Percentiles rank a stretch among this genome's conserved stretches.
Conservation (phyloP, 2,113 vertebrate genomes). For the Larimichthys crocea region DNA sequence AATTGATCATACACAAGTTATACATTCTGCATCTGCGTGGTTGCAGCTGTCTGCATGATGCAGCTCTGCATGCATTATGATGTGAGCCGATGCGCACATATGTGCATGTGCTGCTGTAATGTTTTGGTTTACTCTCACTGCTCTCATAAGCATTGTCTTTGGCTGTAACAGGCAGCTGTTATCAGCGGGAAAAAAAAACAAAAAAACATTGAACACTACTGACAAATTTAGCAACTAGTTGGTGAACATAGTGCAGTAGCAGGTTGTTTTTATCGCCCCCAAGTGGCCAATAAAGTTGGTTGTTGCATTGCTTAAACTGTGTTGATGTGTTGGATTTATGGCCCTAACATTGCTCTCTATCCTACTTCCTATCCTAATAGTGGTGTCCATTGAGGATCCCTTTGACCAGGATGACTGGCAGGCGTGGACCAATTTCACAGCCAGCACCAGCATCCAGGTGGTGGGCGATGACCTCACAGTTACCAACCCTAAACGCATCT, state of each 20-base stretch:
- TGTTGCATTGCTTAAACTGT: neutral
- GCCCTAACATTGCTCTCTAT: neutral
- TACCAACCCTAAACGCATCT: constrained; percentile 97
- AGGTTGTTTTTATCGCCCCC: constrained; percentile 31
- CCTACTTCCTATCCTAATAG: constrained; percentile 68
- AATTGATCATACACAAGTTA: neutral
- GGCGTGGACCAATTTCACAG: constrained; percentile 95
- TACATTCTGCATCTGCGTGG: too few relatives aligned
- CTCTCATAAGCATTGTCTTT: neutral
- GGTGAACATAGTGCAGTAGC: neutral
- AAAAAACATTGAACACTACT: neutral
- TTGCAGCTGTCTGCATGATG: too few relatives aligned
- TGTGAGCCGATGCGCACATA: neutral
- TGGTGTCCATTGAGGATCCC: constrained; percentile 98
- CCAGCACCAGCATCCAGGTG: constrained; percentile 90
- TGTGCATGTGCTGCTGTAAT: neutral
- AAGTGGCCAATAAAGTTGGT: constrained; percentile 20
- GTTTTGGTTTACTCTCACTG: neutral
- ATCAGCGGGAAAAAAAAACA: neutral
- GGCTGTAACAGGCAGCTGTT: neutral
- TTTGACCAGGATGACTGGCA: constrained; percentile 99
- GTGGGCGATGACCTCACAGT: constrained; percentile 97
- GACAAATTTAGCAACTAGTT: neutral
- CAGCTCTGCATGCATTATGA: neutral
- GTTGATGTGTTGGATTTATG: neutral